Conservation (phyloP, 1,140 invertebrate species). For the Melitaea cinxia region DNA sequence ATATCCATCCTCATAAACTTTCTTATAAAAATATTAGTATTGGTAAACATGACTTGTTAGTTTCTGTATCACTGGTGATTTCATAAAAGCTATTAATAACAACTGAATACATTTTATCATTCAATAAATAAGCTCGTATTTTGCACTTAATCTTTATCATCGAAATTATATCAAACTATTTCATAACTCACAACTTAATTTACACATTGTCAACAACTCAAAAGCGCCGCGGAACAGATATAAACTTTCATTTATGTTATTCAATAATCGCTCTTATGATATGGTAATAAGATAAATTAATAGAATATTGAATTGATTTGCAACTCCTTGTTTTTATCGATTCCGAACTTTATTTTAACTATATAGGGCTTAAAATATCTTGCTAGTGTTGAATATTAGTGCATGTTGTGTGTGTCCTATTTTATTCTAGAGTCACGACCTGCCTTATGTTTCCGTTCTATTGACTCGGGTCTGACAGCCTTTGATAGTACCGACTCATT, state of each 20-base stretch:
- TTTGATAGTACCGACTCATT: slow-evolving; percentile 47
- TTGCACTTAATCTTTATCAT: slow-evolving; percentile 2
- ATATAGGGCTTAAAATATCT: background rate
- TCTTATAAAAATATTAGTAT: no score
- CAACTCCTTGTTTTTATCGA: background rate
- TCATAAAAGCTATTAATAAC: background rate
- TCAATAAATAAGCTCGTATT: slow-evolving; percentile 3
- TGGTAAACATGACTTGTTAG: no score
- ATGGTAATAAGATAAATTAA: background rate
- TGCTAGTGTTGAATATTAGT: slow-evolving; percentile 15
- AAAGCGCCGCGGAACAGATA: background rate
- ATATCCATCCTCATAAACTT: no score
- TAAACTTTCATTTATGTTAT: background rate
- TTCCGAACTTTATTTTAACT: background rate
- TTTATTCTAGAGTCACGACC: slow-evolving; percentile 45
- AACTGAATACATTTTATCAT: background rate
- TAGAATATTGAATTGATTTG: background rate
- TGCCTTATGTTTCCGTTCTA: slow-evolving; percentile 57
- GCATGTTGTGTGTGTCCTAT: slow-evolving; percentile 38
- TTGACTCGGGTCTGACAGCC: slow-evolving; percentile 44
- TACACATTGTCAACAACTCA: slow-evolving; percentile 8
- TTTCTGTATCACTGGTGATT: background rate
- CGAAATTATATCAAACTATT: slow-evolving; percentile 1
- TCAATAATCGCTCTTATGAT: background rate
- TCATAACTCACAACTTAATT: slow-evolving; percentile 6